Evolutionary conservation across 2,888 invertebrate genomes (phyloP).

Genomic region (Heterodera filipjevi): DNA sequence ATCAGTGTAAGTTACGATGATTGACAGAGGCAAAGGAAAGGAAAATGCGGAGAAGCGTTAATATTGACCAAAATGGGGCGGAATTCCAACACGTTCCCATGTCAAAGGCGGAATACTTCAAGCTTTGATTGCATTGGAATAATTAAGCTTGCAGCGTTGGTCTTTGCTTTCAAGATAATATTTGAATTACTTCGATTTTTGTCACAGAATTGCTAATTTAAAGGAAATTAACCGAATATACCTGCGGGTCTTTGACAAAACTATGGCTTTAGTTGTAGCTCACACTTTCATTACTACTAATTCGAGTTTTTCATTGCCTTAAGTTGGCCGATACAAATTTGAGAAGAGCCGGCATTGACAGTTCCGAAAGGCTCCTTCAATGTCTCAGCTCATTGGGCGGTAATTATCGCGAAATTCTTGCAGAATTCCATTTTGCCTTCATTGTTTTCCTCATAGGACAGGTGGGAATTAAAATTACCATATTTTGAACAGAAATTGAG

Average conservation of each 20-base stretch:
- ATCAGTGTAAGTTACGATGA: conserved; percentile 50
- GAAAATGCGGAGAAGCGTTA: not conserved
- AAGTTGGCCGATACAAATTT: conserved; percentile 44
- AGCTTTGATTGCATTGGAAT: no score
- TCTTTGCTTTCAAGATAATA: no score
- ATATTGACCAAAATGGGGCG: no score
- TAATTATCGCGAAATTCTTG: conserved; percentile 63
- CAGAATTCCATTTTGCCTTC: conserved; percentile 87
- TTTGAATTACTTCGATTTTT: no score
- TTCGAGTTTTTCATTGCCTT: not conserved
- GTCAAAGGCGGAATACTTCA: no score
- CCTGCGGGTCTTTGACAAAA: no score
- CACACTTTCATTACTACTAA: no score
- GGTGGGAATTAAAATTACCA: conserved; percentile 51
- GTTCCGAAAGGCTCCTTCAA: conserved; percentile 48
- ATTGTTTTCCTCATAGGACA: conserved; percentile 89
- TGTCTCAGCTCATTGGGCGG: conserved; percentile 40
- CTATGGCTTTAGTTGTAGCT: no score
- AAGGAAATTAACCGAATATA: not conserved
- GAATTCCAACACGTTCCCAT: no score
- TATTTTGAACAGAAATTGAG: conserved; percentile 5
- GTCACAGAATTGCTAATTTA: no score
- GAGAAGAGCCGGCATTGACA: conserved; percentile 52
- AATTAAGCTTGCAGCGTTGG: no score
- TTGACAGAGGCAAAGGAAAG: no score